A percentile compares a stretch with the other conserved stretches of the same genome.
Conservation (phyloP, 2,888 invertebrate species). For the Scrobipalpa costella region DNA sequence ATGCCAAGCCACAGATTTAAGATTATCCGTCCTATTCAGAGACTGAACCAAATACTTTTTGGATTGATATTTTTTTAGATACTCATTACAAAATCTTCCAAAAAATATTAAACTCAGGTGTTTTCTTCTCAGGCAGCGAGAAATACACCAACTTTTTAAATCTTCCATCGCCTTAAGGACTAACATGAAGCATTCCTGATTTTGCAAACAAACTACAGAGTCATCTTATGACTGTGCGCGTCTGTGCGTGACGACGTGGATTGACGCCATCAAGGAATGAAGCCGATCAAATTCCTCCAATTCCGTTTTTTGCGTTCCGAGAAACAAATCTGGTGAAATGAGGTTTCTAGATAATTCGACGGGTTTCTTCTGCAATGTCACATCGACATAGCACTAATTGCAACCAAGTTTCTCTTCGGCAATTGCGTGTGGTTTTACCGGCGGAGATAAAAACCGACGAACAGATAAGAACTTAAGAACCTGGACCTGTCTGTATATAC, state of each 20-base stretch:
- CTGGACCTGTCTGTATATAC: conserved; percentile 1
- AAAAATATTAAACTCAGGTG: too few species aligned
- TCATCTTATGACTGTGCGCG: conserved; percentile 29
- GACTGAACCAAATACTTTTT: too few species aligned
- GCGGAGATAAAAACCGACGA: neutral
- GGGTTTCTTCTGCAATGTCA: conserved; percentile 5
- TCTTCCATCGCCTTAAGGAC: neutral
- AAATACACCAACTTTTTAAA: neutral
- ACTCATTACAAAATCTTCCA: too few species aligned
- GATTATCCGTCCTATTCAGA: too few species aligned
- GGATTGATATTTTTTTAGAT: too few species aligned
- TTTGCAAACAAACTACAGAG: conserved; percentile 37
- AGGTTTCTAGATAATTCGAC: conserved; percentile 15
- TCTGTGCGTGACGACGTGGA: conserved; percentile 29
- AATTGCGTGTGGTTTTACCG: neutral
- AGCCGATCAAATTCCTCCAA: conserved; percentile 1
- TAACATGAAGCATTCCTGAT: neutral
- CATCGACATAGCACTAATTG: conserved; percentile 9
- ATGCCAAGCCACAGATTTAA: too few species aligned
- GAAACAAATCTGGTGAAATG: conserved; percentile 7
- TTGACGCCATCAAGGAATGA: neutral
- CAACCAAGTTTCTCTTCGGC: conserved; percentile 3
- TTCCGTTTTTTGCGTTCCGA: conserved; percentile 3
- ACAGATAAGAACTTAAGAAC: neutral
- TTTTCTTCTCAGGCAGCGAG: neutral